phyloP scores from a whole-genome alignment of 2,888 invertebrate genomes.

The Leptinotarsa rubiginosa region DNA sequence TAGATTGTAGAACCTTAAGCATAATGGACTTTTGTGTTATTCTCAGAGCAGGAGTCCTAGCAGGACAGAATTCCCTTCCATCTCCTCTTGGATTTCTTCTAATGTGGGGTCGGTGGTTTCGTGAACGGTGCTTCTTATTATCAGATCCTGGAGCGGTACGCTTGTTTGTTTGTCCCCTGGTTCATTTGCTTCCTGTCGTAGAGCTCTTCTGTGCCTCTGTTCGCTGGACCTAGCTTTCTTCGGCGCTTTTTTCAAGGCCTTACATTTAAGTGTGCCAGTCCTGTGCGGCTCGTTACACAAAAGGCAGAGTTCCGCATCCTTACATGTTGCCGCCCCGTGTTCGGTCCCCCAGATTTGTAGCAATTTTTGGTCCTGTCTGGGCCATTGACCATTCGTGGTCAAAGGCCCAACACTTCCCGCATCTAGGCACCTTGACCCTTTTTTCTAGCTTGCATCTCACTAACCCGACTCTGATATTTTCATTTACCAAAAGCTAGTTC shows the following conservation, averaged over 20 bases:
- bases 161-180: neutral
- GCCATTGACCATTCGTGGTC: slow-evolving; percentile 27
- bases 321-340: slow-evolving; percentile 23
- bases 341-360: slow-evolving; percentile 25
- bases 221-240: neutral
- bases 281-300: neutral
- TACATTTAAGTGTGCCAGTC: neutral
- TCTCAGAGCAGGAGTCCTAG: neutral
- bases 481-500: neutral
- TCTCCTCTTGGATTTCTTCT: neutral
- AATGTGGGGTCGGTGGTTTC: neutral
- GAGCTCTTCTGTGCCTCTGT: neutral
- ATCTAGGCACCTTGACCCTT: slow-evolving; percentile 23
- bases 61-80: neutral
- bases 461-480: slow-evolving; percentile 25
- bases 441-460: slow-evolving; percentile 30
- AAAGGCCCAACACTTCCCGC: slow-evolving; percentile 33
- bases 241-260: slow-evolving; percentile 9
- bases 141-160: neutral
- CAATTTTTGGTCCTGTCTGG: slow-evolving; percentile 30
- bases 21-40: neutral
- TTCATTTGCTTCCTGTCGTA: neutral
- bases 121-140: neutral
- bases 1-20: slow-evolving; percentile 9
- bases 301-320: neutral